Evolutionary conservation across 1,140 invertebrate species (phyloP), one percentile per base, ranked within the genome.

Genomic region (Cydia pomonella): DNA sequence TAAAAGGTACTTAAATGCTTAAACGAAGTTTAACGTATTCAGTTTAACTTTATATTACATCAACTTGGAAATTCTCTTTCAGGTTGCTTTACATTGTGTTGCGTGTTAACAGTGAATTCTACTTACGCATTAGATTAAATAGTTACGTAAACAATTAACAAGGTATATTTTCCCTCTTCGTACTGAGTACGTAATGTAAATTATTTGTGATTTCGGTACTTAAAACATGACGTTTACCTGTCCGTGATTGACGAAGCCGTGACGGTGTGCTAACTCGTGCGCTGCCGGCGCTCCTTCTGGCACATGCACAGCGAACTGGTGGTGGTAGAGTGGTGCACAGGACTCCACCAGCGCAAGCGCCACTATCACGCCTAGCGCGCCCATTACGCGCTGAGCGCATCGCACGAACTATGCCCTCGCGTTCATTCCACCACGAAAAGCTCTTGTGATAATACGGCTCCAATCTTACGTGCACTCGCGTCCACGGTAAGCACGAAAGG

Each of bases 271-370:
- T 73, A 96, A 89, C 50, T 91, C 86, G 81, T 95, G 93, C 21
- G 95, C 95, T 47, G 86, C 84, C 73, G 88, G 83, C 33, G 84
- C 81, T 64, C 95, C 95, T 81, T 93, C 94, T 12, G 94, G 94
- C 78, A 95, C 93, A 80, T 97, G 94, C 38, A 97, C 95, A 13
- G 97, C 97, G 87, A 97, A 97, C 86, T 97, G 95, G 87, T 97
- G 96, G 76, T 94, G 94, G 84, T 94, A 96, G 77, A 90, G 79
- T 38, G 90, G 89, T 74, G 88, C 86, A 87, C 91, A 91, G 76
- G 82, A 80, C 87, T 89, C 85, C 82, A 92, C 76, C 84, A 91
- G 87, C 85, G 87, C 82, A 77, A 93, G 78, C 74, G 92, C 76
- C 81, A 92, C 82, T 71, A 90, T 63, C 79, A 89, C 84, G 79